Base-by-base conservation (phyloP, 2,888 invertebrate genomes). In the Mechanitis messenoides region DNA sequence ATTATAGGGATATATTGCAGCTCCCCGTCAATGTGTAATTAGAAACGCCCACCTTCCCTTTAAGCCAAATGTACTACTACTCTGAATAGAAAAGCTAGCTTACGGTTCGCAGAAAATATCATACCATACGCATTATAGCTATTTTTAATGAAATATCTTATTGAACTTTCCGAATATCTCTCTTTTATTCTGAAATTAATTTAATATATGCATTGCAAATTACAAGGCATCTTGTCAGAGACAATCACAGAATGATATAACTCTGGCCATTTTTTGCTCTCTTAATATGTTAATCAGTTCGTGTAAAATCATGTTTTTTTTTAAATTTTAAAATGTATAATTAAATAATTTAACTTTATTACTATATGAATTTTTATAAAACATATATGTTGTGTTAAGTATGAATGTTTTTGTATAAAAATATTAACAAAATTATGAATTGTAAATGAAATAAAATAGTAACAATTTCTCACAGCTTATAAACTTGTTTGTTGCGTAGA, bases 221-320 rank as follows among this genome's bases (percentile, higher is more conserved):
- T 67, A 67, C 64, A 64, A 59, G 60, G 53, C 60, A 20, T 57
- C 57, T 62, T 50, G 62, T 64, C 61, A 35, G 62, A 67, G 65
- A 65, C 65, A 63, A 65, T 63, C 50, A 59, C 59, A 61, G 45
- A 56, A 57, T 50, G 28, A 58, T 28, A 11, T 42, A 35, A 54
- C 58, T 47, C 33, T 45, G 31, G 35, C 35, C 31, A 54, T 56
- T 53, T 47, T 45, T 12, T 12, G n/a, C 33, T 53, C 31, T 35
- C 4, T 57, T 55, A 45, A 59, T 59, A 55, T 59, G 59, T 59
- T 59, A 59, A 59, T 59, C 46, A 55, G 35, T 12, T 55, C 20
- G 2, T 7, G 50, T n/a, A 9, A 50, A 50, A 31, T 28, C 31
- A 5, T 31, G 28, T 7, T 31, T 31, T 6, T 31, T 31, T 31